Evolutionary conservation across 1,140 invertebrate species (phyloP), one percentile per base, ranked within the genome.

Genomic region (Drosophila lini): DNA sequence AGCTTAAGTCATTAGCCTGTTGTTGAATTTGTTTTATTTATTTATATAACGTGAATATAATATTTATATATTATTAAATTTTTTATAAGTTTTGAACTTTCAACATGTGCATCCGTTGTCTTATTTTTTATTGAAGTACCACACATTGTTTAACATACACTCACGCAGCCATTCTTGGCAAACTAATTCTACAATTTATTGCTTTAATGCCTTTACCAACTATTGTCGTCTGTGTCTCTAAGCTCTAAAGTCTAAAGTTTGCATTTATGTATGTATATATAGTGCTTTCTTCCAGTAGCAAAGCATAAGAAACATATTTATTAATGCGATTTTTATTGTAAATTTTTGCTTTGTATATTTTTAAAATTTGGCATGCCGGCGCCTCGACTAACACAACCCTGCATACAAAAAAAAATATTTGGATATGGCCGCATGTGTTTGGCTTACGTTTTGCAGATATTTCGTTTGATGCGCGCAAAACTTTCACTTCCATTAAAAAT

Each of bases 401-500:
- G 8, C 9, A 50, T 11, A 50, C 28, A 41, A 47, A 36, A 44
- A 40, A 65, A 44, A 68, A 63, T 64, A 59, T 58, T 45, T 68
- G 62, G 63, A 41, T 52, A 64, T 63, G 56, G 76, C 60, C 61
- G 62, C 69, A 57, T 83, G 80, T 85, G 78, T 79, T 82, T 71
- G 69, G 36, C 80, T 79, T 61, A 58, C 25, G 11, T 64, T 78
- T 81, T 70, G 50, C 47, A 50, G 70, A 41, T 58, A 44, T 73
- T 76, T 83, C 61, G 78, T 77, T 88, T 81, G 67, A 88, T 65
- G 61, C 68, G 79, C 83, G 80, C 60, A 83, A 83, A 88, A 88
- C 83, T 88, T 88, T 88, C 83, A 88, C 83, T 88, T 88, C 84
- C 83, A 88, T 88, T 88, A 88, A 86, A 78, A 68, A 88, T 76